These are phyloP conservation scores for Cephus spinipes DNA, from an alignment of 2,888 invertebrate genomes.

Conservation along the genomic window DNA sequence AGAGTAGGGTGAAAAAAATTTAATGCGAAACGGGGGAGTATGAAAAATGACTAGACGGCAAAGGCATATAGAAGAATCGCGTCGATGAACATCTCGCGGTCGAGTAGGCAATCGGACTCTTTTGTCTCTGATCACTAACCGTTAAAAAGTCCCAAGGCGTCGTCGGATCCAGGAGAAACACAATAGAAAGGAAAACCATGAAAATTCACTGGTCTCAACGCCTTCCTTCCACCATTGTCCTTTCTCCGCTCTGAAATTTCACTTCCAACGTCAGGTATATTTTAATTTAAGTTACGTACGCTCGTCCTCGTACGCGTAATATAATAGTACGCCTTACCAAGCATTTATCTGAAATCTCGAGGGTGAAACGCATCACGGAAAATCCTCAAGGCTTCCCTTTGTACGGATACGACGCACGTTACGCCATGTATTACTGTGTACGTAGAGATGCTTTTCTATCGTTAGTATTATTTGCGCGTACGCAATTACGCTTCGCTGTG, in stretches of 20 bases:
- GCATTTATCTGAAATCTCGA: constrained; percentile 29
- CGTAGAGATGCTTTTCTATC: constrained; percentile 5
- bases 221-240: neutral
- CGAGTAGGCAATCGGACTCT: constrained; percentile 29
- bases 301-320: neutral
- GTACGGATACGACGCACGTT: constrained; percentile 6
- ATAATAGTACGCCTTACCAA: neutral
- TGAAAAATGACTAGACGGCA: neutral
- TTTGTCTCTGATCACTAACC: constrained; percentile 33
- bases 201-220: neutral
- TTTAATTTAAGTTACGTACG: neutral
- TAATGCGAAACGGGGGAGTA: neutral
- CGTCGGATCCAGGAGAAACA: neutral
- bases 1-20: neutral
- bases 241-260: neutral
- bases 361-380: constrained; percentile 40
- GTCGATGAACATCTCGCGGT: constrained; percentile 27
- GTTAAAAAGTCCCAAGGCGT: constrained; percentile 24
- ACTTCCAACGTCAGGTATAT: neutral
- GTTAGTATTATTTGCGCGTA: constrained; percentile 4
- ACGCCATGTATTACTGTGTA: constrained; percentile 1
- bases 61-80: neutral
- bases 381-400: constrained; percentile 36
- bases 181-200: neutral
- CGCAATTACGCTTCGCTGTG: neutral